These are phyloP conservation scores for Aldrovandia affinis DNA, from an alignment of 2,797 vertebrate species.

Conservation along the genomic window DNA sequence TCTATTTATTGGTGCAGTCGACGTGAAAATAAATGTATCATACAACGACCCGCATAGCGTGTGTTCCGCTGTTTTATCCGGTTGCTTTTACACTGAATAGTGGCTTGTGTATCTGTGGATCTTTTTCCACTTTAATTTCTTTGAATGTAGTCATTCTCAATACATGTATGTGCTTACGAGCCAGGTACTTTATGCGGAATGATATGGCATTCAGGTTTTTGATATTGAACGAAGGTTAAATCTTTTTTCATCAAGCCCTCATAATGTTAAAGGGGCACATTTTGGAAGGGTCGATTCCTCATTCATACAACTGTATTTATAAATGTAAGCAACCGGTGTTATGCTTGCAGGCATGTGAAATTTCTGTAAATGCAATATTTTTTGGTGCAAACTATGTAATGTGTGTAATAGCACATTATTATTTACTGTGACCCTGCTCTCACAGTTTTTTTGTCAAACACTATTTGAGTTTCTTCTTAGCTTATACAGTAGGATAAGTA, in stretches of 20 bases:
- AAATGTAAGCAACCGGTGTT: not conserved
- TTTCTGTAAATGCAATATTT: not conserved
- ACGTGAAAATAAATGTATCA: not conserved
- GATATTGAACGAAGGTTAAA: too few relatives aligned
- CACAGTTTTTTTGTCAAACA: not conserved
- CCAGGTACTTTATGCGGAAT: not conserved
- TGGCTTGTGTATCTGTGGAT: not conserved
- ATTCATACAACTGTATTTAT: not conserved
- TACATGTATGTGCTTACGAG: not conserved
- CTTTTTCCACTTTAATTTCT: not conserved
- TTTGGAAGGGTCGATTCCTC: not conserved
- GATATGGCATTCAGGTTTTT: too few relatives aligned
- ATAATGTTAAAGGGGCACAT: not conserved
- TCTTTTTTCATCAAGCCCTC: not conserved
- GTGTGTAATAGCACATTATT: not conserved
- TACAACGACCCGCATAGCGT: not conserved
- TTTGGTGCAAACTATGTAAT: not conserved
- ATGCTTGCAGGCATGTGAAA: not conserved
- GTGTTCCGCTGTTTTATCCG: not conserved
- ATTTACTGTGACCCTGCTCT: not conserved
- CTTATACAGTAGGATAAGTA: not conserved
- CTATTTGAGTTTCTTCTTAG: not conserved
- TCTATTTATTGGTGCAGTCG: not conserved
- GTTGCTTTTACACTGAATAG: not conserved
- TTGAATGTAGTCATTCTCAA: not conserved